phyloP scores from a whole-genome alignment of 2,113 vertebrate genomes.

The Scolopax mira region DNA sequence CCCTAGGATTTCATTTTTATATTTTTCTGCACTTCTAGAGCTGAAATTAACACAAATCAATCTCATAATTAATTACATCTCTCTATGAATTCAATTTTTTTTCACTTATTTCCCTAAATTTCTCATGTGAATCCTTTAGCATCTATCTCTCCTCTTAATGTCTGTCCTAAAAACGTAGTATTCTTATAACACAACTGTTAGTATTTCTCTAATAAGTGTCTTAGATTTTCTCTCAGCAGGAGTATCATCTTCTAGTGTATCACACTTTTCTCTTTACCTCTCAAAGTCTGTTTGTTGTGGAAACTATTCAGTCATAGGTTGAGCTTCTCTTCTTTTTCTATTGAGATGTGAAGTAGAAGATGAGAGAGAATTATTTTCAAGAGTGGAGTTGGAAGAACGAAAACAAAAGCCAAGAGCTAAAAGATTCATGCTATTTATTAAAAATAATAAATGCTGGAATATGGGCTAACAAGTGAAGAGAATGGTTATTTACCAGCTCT shows the following conservation, averaged over 20 bases:
- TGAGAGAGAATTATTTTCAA: slow-evolving; percentile 25
- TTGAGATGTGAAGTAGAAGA: neutral
- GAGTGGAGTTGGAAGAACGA: neutral
- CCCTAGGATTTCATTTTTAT: neutral
- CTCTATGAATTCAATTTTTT: neutral
- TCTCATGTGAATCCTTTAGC: neutral
- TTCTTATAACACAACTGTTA: neutral
- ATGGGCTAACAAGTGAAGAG: neutral
- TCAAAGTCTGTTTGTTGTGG: neutral
- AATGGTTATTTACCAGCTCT: neutral
- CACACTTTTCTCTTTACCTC: neutral
- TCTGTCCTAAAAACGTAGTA: neutral
- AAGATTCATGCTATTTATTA: neutral
- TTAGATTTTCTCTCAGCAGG: neutral
- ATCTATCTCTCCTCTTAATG: neutral
- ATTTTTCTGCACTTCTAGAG: neutral
- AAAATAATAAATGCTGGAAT: neutral
- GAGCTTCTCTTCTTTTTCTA: neutral
- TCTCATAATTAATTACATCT: neutral
- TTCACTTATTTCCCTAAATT: neutral
- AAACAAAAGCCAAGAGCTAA: neutral
- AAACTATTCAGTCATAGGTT: neutral
- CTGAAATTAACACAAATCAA: neutral
- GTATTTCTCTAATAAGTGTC: neutral
- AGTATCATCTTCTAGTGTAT: neutral